Percentiles rank a stretch among this genome's conserved stretches.
phyloP scores from a whole-genome alignment of 2,888 invertebrate genomes.

The Anodontia alba region DNA sequence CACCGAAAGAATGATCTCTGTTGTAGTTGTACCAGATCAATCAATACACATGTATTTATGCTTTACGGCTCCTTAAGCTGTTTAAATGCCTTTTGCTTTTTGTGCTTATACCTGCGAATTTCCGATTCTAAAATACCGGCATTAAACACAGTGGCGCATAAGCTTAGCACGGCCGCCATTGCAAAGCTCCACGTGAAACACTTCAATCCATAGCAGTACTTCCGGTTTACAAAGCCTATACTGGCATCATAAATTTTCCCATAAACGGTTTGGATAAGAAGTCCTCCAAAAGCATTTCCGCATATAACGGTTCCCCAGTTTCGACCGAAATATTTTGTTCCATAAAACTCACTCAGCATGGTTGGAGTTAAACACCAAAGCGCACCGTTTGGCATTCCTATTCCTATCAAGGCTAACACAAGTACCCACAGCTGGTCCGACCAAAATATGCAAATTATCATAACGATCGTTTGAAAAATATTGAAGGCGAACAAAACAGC shows the following conservation, averaged over 20 bases:
- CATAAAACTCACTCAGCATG: constrained; percentile 77
- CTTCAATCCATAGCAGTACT: constrained; percentile 70
- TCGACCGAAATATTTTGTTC: constrained; percentile 73
- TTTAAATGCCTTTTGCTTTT: no score
- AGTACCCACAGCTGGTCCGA: constrained; percentile 67
- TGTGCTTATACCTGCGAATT: constrained; percentile 30
- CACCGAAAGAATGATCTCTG: no score
- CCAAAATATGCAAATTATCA: constrained; percentile 69
- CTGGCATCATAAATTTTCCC: constrained; percentile 72
- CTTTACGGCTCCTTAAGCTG: no score
- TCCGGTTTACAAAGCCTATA: constrained; percentile 61
- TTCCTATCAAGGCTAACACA: constrained; percentile 62
- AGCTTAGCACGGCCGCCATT: constrained; percentile 70
- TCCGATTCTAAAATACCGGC: constrained; percentile 67
- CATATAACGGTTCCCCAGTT: constrained; percentile 78
- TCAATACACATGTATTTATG: no score
- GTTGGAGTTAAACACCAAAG: constrained; percentile 77
- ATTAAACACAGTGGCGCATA: constrained; percentile 70
- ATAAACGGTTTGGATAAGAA: constrained; percentile 67
- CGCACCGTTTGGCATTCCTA: constrained; percentile 75
- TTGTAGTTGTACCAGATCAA: no score
- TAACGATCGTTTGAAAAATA: constrained; percentile 65
- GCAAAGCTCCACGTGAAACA: constrained; percentile 76
- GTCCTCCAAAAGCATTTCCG: constrained; percentile 72
- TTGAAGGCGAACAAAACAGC: constrained; percentile 68